Conservation (phyloP, 2,888 invertebrate species). For the Amorpha juglandis region DNA sequence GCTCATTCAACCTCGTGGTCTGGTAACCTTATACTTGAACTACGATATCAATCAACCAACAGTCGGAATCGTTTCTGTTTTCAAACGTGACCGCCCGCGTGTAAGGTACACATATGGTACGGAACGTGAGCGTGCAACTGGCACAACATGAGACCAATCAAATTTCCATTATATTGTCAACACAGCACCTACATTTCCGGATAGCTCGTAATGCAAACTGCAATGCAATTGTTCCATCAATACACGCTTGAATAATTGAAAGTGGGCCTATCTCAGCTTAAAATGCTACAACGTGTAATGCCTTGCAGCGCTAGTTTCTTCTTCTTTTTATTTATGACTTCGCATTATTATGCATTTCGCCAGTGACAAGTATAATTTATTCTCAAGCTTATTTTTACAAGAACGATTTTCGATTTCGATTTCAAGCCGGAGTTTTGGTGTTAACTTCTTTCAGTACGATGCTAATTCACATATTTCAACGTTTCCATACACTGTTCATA, state of each 20-base stretch:
- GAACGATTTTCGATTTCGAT: too few relatives aligned
- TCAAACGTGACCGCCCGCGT: conserved; percentile 8
- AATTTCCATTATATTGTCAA: conserved; percentile 18
- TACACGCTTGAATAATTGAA: background rate
- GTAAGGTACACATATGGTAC: background rate
- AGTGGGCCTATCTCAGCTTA: too few relatives aligned
- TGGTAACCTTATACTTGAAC: conserved; percentile 10
- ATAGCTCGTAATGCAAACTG: background rate
- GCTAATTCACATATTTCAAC: too few relatives aligned
- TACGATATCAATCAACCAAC: background rate
- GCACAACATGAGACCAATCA: background rate
- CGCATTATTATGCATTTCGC: too few relatives aligned
- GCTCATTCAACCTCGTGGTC: background rate
- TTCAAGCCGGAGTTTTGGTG: too few relatives aligned
- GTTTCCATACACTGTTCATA: too few relatives aligned
- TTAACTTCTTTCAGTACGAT: too few relatives aligned
- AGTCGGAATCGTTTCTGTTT: background rate
- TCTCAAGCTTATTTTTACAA: too few relatives aligned
- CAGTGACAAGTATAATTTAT: too few relatives aligned
- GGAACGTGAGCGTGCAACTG: background rate
- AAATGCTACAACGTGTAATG: background rate
- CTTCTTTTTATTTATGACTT: too few relatives aligned
- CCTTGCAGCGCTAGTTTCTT: too few relatives aligned
- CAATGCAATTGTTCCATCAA: background rate
- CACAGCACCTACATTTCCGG: background rate